Conservation (phyloP, 2,888 invertebrate species). For the Anoplius nigerrimus region DNA sequence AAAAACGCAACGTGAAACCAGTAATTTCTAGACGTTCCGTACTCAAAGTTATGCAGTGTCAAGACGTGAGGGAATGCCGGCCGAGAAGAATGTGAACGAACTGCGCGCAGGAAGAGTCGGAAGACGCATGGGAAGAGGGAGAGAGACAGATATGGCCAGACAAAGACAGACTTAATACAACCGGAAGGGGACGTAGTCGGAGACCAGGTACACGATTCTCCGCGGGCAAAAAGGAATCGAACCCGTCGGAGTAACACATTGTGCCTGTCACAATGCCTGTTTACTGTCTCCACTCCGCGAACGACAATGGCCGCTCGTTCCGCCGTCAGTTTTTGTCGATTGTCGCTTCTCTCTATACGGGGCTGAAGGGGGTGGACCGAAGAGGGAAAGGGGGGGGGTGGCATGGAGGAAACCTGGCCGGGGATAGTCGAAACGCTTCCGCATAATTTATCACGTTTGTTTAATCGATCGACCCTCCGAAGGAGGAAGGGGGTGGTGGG, state of each 20-base stretch:
- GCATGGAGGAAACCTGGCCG: slow-evolving; percentile 14
- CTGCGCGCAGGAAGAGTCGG: not conserved
- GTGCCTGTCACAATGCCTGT: slow-evolving; percentile 68
- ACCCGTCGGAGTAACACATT: slow-evolving; percentile 64
- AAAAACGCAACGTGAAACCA: no score
- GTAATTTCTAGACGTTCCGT: no score
- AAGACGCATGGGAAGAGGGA: not conserved
- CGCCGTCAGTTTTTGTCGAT: slow-evolving; percentile 71
- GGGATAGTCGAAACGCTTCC: slow-evolving; percentile 45
- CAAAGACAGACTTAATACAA: slow-evolving; percentile 3
- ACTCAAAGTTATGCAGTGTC: no score
- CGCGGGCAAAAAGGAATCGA: slow-evolving; percentile 63
- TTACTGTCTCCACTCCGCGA: slow-evolving; percentile 70
- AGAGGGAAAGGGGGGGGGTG: not conserved
- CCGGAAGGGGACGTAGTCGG: slow-evolving; percentile 23
- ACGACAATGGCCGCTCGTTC: slow-evolving; percentile 67
- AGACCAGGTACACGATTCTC: slow-evolving; percentile 49
- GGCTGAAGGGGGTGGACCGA: slow-evolving; percentile 36
- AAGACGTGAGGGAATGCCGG: no score
- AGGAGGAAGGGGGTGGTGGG: not conserved
- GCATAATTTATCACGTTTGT: slow-evolving; percentile 71
- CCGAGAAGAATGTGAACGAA: no score
- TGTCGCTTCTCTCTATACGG: slow-evolving; percentile 52
- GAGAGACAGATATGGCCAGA: slow-evolving; percentile 27
- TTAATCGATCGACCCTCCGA: slow-evolving; percentile 61